Evolutionary conservation across 2,888 invertebrate genomes (phyloP).

Genomic region (Aphidoletes aphidimyza): DNA sequence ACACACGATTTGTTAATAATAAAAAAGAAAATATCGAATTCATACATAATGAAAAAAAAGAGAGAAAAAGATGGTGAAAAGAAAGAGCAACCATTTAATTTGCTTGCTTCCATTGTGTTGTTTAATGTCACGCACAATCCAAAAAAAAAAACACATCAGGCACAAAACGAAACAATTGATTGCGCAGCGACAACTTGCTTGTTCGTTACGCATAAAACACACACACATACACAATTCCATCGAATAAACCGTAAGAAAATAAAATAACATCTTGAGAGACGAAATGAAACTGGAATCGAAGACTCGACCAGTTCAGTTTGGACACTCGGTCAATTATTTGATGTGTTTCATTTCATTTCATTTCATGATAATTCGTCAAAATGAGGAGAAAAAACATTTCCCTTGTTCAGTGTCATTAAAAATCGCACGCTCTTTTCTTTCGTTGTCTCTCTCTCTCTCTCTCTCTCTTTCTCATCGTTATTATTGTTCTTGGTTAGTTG

Average conservation of each 20-base stretch:
- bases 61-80: not conserved
- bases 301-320: not conserved
- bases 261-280: too few relatives aligned
- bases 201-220: not conserved
- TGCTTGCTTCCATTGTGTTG: not conserved
- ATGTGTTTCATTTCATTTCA: not conserved
- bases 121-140: conserved; percentile 12
- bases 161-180: not conserved
- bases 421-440: too few relatives aligned
- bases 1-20: too few relatives aligned
- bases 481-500: too few relatives aligned
- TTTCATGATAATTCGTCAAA: too few relatives aligned
- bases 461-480: too few relatives aligned
- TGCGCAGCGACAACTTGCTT: not conserved
- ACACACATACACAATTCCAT: not conserved
- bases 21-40: not conserved
- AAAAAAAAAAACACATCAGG: not conserved
- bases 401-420: too few relatives aligned
- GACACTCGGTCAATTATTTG: not conserved
- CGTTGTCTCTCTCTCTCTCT: too few relatives aligned
- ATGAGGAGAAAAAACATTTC: too few relatives aligned
- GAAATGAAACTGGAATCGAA: not conserved
- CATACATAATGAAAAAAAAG: not conserved
- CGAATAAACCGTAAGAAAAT: not conserved
- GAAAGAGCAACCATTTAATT: not conserved